Evolutionary conservation across 2,797 vertebrate genomes (phyloP).

Genomic region (Tiaroga cobitis): DNA sequence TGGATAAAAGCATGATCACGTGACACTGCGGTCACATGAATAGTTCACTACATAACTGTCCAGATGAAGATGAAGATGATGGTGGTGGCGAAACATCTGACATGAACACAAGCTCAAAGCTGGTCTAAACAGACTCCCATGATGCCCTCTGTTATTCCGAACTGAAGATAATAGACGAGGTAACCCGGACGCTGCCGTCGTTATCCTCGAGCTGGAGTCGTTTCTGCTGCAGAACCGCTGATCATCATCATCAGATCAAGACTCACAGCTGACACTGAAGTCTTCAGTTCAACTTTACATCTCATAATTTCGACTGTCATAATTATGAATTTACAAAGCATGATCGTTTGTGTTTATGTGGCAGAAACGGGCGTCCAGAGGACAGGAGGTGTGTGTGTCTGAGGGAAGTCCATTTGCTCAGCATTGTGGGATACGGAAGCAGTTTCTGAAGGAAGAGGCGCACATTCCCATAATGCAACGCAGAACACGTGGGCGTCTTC

Average conservation of each 20-base stretch:
- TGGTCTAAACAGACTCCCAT: background rate
- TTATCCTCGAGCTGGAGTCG: too few species aligned
- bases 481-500: background rate
- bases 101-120: background rate
- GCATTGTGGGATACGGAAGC: slow-evolving; percentile 16
- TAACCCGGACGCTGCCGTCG: too few species aligned
- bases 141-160: background rate
- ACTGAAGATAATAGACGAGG: too few species aligned
- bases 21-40: background rate
- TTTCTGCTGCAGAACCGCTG: background rate
- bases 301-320: background rate
- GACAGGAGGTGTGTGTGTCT: background rate
- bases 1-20: too few species aligned
- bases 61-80: background rate
- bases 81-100: background rate
- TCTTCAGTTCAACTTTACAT: rapidly evolving
- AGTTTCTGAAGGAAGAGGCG: background rate
- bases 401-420: background rate
- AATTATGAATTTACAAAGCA: background rate
- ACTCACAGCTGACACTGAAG: background rate
- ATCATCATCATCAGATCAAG: background rate
- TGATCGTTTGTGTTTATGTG: background rate
- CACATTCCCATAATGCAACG: slow-evolving; percentile 9
- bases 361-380: background rate
- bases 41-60: background rate